Evolutionary conservation across 2,888 invertebrate genomes (phyloP), one percentile per base, ranked within the genome.

Genomic region (Mimachlamys varia): DNA sequence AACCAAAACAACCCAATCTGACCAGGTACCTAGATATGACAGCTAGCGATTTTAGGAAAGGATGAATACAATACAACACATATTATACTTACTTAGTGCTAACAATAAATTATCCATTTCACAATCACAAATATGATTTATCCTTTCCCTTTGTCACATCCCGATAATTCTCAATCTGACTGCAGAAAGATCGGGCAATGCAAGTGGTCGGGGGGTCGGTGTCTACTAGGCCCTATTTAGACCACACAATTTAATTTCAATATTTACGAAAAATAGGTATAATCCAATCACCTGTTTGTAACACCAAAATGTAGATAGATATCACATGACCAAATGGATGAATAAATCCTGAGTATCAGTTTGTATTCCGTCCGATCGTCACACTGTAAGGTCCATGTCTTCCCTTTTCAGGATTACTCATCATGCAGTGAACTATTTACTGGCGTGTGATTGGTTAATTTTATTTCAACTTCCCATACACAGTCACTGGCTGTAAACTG

Each of bases 321-420:
- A 76, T 76, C 33, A 19, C 33, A 13, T 76, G 76, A 33, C 12
- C 33, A 19, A 76, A 27, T 76, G 33, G 33, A 76, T 27, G 13
- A 33, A 27, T 76, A 76, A 33, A 33, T 76, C 76, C 76, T 33
- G 76, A 76, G 27, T 27, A 33, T 76, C 76, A 76, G 58, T 58
- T 1, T 33, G 76, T 33, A 76, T 33, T 76, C 27, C 76, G 12
- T 76, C 12, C 13, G 76, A 76, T 22, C 76, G 27, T 76, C 76
- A 76, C 76, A 76, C 12, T 33, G 76, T 33, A 10, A 13, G 12
- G 33, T 76, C 76, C 62, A 53, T n/a, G n/a, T 76, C 13, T 27
- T 76, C 33, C 76, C 76, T 76, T 62, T 76, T 76, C 76, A 76
- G 76, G 76, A 76, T 76, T 76, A 76, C 76, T 76, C 76, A 76